These are phyloP conservation scores for Chrysemys picta DNA, from an alignment of 2,113 vertebrate genomes.

Conservation along the genomic window DNA sequence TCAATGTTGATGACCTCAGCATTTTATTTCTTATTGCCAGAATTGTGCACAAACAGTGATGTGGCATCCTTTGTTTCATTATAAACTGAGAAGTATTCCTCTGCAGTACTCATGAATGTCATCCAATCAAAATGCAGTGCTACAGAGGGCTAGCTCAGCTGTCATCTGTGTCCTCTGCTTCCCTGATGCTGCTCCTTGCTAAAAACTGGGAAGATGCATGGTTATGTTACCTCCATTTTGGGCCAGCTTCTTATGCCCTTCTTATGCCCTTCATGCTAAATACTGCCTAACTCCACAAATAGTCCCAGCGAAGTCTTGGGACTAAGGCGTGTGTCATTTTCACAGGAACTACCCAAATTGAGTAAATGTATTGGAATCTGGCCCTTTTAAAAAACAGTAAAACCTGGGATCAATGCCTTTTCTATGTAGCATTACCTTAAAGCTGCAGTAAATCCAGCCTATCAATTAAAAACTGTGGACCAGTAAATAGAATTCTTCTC, in stretches of 20 bases:
- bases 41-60: not conserved
- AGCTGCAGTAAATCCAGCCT: not conserved
- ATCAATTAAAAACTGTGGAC: not conserved
- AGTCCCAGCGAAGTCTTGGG: not conserved
- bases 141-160: fast-evolving
- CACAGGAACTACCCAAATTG: not conserved
- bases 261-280: not conserved
- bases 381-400: not conserved
- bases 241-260: not conserved
- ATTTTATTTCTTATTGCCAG: not conserved
- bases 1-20: not conserved
- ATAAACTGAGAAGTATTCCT: not conserved
- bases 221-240: not conserved
- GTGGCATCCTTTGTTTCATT: not conserved
- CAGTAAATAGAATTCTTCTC: not conserved
- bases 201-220: not conserved
- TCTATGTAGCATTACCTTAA: not conserved
- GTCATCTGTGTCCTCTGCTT: not conserved
- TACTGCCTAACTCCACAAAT: not conserved
- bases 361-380: not conserved
- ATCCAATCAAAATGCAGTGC: not conserved
- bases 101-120: not conserved
- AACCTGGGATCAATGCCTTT: not conserved
- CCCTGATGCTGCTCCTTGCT: not conserved
- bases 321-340: not conserved